Evolutionary conservation across 2,113 vertebrate genomes (phyloP).

Genomic region (Elgaria multicarinata): DNA sequence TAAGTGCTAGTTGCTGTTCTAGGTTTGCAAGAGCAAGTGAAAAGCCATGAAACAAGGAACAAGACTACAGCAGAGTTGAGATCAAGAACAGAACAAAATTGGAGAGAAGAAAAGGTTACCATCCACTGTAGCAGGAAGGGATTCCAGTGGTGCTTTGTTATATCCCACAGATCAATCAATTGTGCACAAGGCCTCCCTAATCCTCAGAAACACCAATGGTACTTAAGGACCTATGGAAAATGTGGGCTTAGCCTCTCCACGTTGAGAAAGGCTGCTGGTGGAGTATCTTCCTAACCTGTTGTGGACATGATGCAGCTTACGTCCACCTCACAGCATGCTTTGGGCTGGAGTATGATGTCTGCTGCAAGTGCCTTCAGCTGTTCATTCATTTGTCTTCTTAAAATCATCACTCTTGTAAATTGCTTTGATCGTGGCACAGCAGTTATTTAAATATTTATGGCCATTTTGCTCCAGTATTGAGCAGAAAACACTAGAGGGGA

Average conservation of each 20-base stretch:
- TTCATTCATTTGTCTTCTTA: constrained; percentile 28
- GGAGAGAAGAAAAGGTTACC: no score
- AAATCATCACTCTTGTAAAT: constrained; percentile 42
- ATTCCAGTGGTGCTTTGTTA: neutral
- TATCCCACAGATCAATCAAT: neutral
- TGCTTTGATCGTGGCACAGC: constrained; percentile 49
- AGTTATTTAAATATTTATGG: constrained; percentile 71
- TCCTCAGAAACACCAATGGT: neutral
- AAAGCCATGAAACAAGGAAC: neutral
- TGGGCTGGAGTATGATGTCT: constrained; percentile 9
- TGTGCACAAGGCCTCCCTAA: neutral
- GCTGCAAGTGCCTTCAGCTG: constrained; percentile 31
- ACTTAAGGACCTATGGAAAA: neutral
- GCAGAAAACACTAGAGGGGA: constrained; percentile 54
- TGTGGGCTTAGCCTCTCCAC: neutral
- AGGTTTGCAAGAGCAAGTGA: no score
- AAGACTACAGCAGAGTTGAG: no score
- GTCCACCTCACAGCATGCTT: neutral
- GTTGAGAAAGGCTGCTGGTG: neutral
- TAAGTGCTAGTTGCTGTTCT: no score
- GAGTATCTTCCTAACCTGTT: neutral
- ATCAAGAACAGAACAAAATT: no score
- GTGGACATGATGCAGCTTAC: neutral
- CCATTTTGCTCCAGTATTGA: constrained; percentile 52
- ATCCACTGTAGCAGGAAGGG: neutral